Evolutionary conservation across 1,140 invertebrate species (phyloP).

Genomic region (Dreissena rostriformis): DNA sequence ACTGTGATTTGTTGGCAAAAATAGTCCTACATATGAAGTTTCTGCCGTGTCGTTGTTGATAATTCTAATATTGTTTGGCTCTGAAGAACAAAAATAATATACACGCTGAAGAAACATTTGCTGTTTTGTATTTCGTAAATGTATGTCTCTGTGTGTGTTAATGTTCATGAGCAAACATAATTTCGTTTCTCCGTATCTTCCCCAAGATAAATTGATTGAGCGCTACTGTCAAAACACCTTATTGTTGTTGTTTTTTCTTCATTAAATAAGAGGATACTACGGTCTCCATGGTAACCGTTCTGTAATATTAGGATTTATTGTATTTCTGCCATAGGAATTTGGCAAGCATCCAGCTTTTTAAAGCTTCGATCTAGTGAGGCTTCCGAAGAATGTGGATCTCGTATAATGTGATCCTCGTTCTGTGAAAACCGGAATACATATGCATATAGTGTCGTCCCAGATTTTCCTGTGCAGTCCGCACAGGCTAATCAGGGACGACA

Average conservation of each 20-base stretch:
- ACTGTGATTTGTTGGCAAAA: too few relatives aligned
- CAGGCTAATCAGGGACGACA: too few relatives aligned
- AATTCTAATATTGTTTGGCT: background rate
- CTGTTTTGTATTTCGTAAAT: background rate
- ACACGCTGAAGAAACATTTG: constrained; percentile 12
- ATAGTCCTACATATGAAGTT: too few relatives aligned
- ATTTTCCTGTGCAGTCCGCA: too few relatives aligned
- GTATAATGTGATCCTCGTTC: too few relatives aligned
- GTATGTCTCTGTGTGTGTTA: constrained; percentile 15
- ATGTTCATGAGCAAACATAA: background rate
- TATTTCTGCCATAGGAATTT: constrained; percentile 38
- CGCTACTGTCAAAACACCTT: constrained; percentile 56
- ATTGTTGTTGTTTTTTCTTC: constrained; percentile 50
- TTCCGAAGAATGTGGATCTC: too few relatives aligned
- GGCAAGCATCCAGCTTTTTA: constrained; percentile 33
- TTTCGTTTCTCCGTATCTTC: background rate
- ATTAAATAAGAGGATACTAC: constrained; percentile 50
- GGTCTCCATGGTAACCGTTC: constrained; percentile 52
- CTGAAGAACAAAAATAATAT: constrained; percentile 16
- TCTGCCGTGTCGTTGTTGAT: constrained; percentile 23
- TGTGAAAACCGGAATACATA: too few relatives aligned
- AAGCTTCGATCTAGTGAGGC: too few relatives aligned
- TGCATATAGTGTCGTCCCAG: too few relatives aligned
- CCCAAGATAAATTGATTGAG: constrained; percentile 48
- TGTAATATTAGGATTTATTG: constrained; percentile 61